phyloP scores from a whole-genome alignment of 2,888 invertebrate genomes.

The Tromatobia lineatoria region DNA sequence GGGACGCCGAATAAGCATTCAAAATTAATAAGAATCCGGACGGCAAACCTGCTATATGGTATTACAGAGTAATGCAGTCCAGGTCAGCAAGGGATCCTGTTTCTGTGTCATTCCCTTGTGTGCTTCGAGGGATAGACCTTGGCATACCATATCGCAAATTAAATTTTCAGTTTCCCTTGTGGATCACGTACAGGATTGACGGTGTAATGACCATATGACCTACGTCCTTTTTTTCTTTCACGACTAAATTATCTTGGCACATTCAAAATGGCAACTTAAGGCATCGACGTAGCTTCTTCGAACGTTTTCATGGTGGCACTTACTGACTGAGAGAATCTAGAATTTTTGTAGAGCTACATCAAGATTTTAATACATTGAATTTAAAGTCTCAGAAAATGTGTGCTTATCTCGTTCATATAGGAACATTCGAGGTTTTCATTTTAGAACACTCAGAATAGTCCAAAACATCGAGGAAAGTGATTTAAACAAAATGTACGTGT shows the following conservation, averaged over 20 bases:
- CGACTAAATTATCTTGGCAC: background rate
- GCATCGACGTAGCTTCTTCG: background rate
- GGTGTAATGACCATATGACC: background rate
- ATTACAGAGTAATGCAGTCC: conserved; percentile 58
- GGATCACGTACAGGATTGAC: background rate
- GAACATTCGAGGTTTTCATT: too few relatives aligned
- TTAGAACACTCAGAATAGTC: too few relatives aligned
- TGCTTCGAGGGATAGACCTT: conserved; percentile 40
- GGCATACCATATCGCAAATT: conserved; percentile 30
- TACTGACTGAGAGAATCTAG: background rate
- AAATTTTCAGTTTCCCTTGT: conserved; percentile 37
- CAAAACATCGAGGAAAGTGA: too few relatives aligned
- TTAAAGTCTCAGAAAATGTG: background rate
- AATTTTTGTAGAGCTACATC: background rate
- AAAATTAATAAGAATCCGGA: conserved; percentile 61
- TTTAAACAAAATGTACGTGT: too few relatives aligned
- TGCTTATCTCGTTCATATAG: too few relatives aligned
- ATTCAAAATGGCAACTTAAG: background rate
- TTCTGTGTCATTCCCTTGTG: conserved; percentile 10
- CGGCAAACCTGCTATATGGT: conserved; percentile 40
- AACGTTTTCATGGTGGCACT: background rate
- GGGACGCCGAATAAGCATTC: conserved; percentile 35
- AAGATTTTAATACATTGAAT: background rate
- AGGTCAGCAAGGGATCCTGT: conserved; percentile 38
- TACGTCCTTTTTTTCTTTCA: background rate